Percentiles rank a stretch among this genome's conserved stretches.
Conservation (phyloP, 2,113 vertebrate genomes). For the Caracal caracal region DNA sequence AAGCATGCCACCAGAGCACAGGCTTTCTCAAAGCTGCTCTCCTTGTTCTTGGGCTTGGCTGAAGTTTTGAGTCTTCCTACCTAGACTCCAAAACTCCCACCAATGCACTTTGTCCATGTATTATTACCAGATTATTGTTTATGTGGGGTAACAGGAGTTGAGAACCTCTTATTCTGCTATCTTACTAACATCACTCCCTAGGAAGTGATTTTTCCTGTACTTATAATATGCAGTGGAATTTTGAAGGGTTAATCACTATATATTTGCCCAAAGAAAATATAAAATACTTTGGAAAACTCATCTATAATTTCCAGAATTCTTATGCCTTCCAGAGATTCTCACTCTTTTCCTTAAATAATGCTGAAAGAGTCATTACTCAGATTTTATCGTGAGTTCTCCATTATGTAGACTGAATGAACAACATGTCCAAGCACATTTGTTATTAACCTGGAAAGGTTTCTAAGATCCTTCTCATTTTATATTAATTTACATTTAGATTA, state of each 20-base stretch:
- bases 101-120: neutral
- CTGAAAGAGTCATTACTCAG: neutral
- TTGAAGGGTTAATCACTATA: neutral
- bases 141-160: neutral
- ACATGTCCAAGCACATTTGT: neutral
- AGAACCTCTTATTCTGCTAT: neutral
- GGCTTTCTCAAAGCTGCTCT: neutral
- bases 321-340: neutral
- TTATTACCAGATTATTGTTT: neutral
- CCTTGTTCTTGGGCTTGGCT: neutral
- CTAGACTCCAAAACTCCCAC: neutral
- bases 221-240: neutral
- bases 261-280: neutral
- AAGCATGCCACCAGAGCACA: neutral
- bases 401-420: neutral
- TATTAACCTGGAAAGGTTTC: neutral
- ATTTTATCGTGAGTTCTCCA: neutral
- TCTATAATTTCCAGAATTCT: neutral
- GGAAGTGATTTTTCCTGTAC: neutral
- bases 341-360: neutral
- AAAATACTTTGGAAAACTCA: neutral
- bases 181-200: neutral
- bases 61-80: neutral
- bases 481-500: slow-evolving; percentile 47
- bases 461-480: neutral